Evolutionary conservation across 1,140 invertebrate genomes (phyloP), one percentile per base, ranked within the genome.

Genomic region (Drosophila nasuta): DNA sequence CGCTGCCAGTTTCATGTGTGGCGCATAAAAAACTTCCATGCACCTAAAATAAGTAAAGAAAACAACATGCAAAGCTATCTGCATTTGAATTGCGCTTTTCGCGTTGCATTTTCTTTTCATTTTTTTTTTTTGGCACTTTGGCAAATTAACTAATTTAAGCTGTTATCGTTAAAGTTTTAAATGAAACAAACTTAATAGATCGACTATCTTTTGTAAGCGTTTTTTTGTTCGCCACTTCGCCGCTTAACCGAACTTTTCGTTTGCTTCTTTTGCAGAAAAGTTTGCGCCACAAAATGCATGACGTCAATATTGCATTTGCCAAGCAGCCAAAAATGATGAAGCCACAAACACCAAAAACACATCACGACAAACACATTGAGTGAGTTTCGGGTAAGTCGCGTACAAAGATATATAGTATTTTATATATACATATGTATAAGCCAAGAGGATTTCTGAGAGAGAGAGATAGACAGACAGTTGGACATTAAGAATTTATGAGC

Each of bases 11-110:
- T 68, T 77, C 35, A 68, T 80, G 58, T 17, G 30, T 65, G 58
- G 28, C 41, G 46, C 8, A 57, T 58, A 58, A 71, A 60, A 65
- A 64, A 59, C 20, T 43, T 35, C 17, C 35, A 13, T 15, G 71
- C 78, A 67, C 46, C 60, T 38, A 28, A 54, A 20, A 59, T 28
- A 54, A 38, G 20, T 63, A 28, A 38, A 38, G 20, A 75, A 28
- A 38, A 73, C 25, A 45, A 65, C 71, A 75, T 87, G 67, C 25
- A 78, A 75, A 79, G 59, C 46, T 73, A 70, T 62, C 71, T 72
- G 48, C 75, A 51, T 69, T 79, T 52, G 17, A 17, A 51, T 28
- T 52, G 30, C 58, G 20, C 58, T 58, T 63, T 45, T 48, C 7
- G 38, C 20, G 38, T 10, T 3, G 0, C 1, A 1, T 10, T 41